Conservation (phyloP, 53 echinoderm and acorn worm species). For the Paracentrotus lividus region DNA sequence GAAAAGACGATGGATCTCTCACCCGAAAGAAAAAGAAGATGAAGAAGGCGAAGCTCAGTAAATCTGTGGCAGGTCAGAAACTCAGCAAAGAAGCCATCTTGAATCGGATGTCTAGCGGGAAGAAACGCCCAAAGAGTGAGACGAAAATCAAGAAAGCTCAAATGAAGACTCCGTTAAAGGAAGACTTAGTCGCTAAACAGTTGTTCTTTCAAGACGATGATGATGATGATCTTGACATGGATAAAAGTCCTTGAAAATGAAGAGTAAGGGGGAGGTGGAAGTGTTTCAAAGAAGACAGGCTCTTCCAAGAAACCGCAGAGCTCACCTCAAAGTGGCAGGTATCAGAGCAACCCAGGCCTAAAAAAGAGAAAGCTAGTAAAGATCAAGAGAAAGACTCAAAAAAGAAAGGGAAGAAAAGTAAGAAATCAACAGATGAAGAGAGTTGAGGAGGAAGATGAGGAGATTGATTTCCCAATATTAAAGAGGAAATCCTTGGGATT, state of each 20-base stretch:
- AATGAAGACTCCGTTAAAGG: background rate
- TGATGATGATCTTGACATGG: background rate
- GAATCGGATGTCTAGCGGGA: conserved; percentile 54
- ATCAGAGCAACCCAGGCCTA: background rate
- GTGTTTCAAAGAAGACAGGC: background rate
- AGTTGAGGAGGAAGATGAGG: conserved; percentile 39
- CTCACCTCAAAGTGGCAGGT: conserved; percentile 58
- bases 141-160: conserved; percentile 29
- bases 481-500: conserved; percentile 50
- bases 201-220: background rate
- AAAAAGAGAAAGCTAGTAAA: background rate
- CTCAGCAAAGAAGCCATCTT: background rate
- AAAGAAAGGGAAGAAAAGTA: background rate
- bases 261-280: background rate
- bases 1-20: background rate
- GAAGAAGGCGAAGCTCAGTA: conserved; percentile 34
- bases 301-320: background rate
- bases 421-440: background rate
- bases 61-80: background rate
- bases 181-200: conserved; percentile 25
- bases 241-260: background rate
- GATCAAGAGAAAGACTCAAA: background rate
- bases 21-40: conserved; percentile 37
- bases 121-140: conserved; percentile 38
- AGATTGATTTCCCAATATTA: conserved; percentile 55